Evolutionary conservation across 2,113 vertebrate genomes (phyloP).

Genomic region (Oncorhynchus masou): DNA sequence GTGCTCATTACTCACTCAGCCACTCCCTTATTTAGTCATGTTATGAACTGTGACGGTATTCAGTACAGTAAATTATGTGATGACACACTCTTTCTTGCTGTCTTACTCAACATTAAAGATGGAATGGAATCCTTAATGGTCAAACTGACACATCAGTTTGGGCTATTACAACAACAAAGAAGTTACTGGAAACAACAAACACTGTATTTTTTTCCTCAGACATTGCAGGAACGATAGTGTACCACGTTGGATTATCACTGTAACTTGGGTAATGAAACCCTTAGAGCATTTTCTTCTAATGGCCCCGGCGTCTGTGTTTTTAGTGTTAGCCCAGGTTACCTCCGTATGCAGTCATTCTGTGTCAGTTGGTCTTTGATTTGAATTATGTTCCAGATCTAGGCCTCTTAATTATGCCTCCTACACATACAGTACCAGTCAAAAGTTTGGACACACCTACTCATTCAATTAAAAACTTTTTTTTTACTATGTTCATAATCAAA

Average conservation of each 20-base stretch:
- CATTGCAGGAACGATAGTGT: no score
- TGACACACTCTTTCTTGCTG: background rate
- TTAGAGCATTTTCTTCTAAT: constrained; percentile 10
- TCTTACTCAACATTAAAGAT: constrained; percentile 7
- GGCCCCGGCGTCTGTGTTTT: background rate
- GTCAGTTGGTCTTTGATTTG: background rate
- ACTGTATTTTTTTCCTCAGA: no score
- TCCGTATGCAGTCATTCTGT: background rate
- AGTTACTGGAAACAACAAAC: no score
- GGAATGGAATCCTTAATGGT: no score
- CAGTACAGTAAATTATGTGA: background rate
- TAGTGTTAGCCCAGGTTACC: background rate
- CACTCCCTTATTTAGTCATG: constrained; percentile 12
- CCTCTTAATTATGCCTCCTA: background rate
- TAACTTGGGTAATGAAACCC: background rate
- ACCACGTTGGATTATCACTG: background rate
- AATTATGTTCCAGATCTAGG: background rate
- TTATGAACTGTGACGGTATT: background rate
- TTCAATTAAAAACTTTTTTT: no score
- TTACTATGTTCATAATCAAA: no score
- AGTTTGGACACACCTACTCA: no score
- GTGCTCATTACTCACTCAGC: background rate
- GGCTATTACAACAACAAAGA: no score
- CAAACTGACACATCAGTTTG: no score
- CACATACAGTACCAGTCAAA: no score